Conservation (phyloP, 2,888 invertebrate genomes). For the Disparrhopalites patrizii region DNA sequence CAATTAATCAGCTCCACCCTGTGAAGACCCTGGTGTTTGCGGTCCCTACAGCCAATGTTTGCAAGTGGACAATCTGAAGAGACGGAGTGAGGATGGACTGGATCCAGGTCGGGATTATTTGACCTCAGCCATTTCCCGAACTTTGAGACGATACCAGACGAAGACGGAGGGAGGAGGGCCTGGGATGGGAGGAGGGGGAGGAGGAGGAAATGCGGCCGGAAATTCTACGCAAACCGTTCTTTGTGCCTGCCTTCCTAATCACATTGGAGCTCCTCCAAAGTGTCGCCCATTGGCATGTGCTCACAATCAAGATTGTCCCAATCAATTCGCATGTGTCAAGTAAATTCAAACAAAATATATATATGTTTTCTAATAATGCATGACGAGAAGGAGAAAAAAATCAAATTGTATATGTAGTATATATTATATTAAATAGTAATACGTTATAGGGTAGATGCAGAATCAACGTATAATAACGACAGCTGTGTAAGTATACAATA, state of each 20-base stretch:
- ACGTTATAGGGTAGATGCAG: no score
- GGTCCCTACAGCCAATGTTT: slow-evolving; percentile 47
- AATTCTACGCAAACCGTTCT: slow-evolving; percentile 42
- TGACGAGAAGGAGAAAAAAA: no score
- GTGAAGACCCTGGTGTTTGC: slow-evolving; percentile 48
- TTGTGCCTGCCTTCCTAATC: slow-evolving; percentile 47
- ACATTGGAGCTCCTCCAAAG: slow-evolving; percentile 47
- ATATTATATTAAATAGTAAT: no score
- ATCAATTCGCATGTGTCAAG: slow-evolving; percentile 47
- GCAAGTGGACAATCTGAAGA: slow-evolving; percentile 47
- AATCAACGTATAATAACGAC: no score
- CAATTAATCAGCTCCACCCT: slow-evolving; percentile 41
- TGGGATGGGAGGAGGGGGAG: no score
- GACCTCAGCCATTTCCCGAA: slow-evolving; percentile 36
- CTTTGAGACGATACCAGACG: slow-evolving; percentile 40
- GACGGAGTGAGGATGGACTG: slow-evolving; percentile 42
- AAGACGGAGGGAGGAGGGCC: slow-evolving; percentile 4
- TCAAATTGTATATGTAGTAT: no score
- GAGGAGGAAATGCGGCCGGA: slow-evolving; percentile 6
- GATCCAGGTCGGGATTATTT: slow-evolving; percentile 26
- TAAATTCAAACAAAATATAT: slow-evolving; percentile 22
- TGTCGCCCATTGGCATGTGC: slow-evolving; percentile 46
- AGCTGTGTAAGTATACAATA: background rate
- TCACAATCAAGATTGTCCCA: slow-evolving; percentile 46
- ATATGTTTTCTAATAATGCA: background rate